Base-by-base conservation (phyloP, 2,113 vertebrate genomes). In the Rana temporaria region DNA sequence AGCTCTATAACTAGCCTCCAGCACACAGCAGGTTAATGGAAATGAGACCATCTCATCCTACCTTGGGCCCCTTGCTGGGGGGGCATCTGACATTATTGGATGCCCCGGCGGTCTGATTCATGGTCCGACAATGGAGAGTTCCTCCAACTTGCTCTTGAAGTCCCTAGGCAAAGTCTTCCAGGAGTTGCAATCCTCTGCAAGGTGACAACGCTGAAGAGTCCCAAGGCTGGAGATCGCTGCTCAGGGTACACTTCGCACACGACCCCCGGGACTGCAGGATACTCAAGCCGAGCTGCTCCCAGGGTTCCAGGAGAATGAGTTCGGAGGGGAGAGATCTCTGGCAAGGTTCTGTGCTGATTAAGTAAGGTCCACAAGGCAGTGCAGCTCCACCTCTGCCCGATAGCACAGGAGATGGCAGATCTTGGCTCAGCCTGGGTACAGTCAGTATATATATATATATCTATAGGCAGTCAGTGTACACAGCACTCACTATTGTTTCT, bases 21-120 rank as follows among this genome's bases (percentile, higher is more conserved):
- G 63, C 76, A 79, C 32, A 26, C 14, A 56, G 14, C 52, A 22
- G 53, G 64, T 68, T 60, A 69, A 59, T 42, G 6, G 42, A 0
- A 20, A 62, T 75, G 17, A 74, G 38, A 82, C 18, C 5, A 16
- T 26, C 34, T 26, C 20, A 11, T 69, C 87, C 88, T 91, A 93
- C 93, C 92, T 94, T 91, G 72, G 91, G 85, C 77, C 85, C 87
- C 79, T 94, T 88, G 86, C 86, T 1, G 85, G 91, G 60, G 57
- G 94, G 90, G 75, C 94, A 95, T 69, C 92, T 89, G 82, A 94
- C 90, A 71, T 90, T 92, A 52, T 95, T 95, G 89, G 89, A 90
- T 72, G 91, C 91, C 17, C 94, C 92, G 0, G 93, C 94, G 0
- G 94, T 95, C 84, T 95, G 94, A 85, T 95, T 95, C 94, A 95